phyloP scores from a whole-genome alignment of 2,113 vertebrate genomes.

The Urocitellus parryii region DNA sequence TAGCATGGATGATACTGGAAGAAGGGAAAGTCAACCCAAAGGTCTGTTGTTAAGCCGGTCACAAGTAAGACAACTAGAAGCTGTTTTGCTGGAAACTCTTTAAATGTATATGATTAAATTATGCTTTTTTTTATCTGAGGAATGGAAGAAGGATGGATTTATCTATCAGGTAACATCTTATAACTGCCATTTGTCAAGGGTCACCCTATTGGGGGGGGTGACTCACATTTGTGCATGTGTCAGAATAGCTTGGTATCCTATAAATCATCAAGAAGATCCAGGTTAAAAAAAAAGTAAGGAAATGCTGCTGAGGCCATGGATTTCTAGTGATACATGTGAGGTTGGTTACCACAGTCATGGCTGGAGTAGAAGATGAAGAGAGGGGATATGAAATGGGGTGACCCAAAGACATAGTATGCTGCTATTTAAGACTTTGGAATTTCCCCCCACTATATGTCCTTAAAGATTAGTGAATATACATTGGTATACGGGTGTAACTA shows the following conservation, averaged over 20 bases:
- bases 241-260: neutral
- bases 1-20: neutral
- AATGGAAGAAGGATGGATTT: neutral
- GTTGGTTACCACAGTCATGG: neutral
- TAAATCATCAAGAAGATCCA: neutral
- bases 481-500: neutral
- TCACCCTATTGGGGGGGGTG: neutral
- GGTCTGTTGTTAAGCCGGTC: neutral
- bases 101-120: neutral
- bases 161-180: neutral
- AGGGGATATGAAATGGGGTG: rapidly evolving
- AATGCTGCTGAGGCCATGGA: neutral
- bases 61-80: neutral
- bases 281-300: neutral
- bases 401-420: neutral
- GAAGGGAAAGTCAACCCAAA: neutral
- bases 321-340: neutral
- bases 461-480: neutral
- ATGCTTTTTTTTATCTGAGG: neutral
- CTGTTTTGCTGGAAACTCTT: neutral
- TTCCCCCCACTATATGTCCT: neutral
- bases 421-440: neutral
- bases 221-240: neutral
- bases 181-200: neutral
- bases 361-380: neutral